Percentiles rank a stretch among this genome's conserved stretches.
Evolutionary conservation across 2,888 invertebrate species (phyloP).

Genomic region (Mechanitis mazaeus): DNA sequence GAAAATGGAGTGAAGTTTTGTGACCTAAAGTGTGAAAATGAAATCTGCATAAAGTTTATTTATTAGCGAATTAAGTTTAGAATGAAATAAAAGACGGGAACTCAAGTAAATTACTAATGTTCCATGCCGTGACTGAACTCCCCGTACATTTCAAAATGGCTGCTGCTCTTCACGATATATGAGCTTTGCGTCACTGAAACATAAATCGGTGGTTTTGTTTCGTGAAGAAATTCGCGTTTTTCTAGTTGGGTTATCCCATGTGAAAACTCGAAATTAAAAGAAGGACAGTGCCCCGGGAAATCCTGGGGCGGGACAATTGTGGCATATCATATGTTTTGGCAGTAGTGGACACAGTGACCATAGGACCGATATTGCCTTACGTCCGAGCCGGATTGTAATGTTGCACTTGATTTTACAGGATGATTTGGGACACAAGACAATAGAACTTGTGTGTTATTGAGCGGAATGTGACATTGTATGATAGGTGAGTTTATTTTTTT

Average conservation of each 20-base stretch:
- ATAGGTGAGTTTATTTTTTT: slow-evolving; percentile 64
- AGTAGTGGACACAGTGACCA: slow-evolving; percentile 70
- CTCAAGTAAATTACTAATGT: slow-evolving; percentile 68
- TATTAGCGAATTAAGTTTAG: slow-evolving; percentile 47
- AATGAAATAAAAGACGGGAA: slow-evolving; percentile 49
- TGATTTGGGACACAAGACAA: slow-evolving; percentile 68
- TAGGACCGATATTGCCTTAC: slow-evolving; percentile 74
- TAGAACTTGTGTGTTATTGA: slow-evolving; percentile 71
- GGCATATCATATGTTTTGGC: slow-evolving; percentile 75
- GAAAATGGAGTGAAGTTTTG: slow-evolving; percentile 70
- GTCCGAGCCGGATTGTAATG: slow-evolving; percentile 70
- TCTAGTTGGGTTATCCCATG: slow-evolving; percentile 59
- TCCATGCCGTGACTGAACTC: slow-evolving; percentile 77
- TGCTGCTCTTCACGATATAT: slow-evolving; percentile 77
- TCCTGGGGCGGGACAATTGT: slow-evolving; percentile 58
- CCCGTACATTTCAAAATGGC: slow-evolving; percentile 79
- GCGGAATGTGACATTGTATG: slow-evolving; percentile 77
- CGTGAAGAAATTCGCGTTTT: slow-evolving; percentile 58
- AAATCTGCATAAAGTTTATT: slow-evolving; percentile 62
- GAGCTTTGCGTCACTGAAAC: slow-evolving; percentile 79
- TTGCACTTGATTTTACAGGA: slow-evolving; percentile 70
- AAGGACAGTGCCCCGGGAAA: slow-evolving; percentile 52
- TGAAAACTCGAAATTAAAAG: slow-evolving; percentile 58
- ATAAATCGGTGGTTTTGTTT: slow-evolving; percentile 69
- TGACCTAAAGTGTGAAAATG: slow-evolving; percentile 67